Percentiles rank a stretch among this genome's conserved stretches.
phyloP scores from a whole-genome alignment of 2,888 invertebrate genomes.

The Eretmocerus hayati region DNA sequence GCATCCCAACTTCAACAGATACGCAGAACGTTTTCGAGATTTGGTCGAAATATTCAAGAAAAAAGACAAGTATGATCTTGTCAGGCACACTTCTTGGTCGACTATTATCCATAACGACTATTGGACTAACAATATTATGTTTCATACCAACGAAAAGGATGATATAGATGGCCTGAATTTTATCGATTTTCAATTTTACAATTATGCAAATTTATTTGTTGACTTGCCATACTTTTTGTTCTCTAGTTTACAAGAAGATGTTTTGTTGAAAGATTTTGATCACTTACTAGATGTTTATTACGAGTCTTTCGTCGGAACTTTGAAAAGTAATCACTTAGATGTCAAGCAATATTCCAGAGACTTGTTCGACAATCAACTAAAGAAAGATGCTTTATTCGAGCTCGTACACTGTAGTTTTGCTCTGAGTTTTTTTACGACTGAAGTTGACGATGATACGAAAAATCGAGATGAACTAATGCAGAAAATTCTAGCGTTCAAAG shows the following conservation, averaged over 20 bases:
- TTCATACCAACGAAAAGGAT: conserved; percentile 36
- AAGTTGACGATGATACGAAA: not conserved
- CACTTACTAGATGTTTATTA: conserved; percentile 51
- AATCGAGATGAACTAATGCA: not conserved
- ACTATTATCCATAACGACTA: conserved; percentile 54
- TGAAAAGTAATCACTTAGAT: conserved; percentile 45
- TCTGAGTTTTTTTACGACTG: not conserved
- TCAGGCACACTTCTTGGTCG: conserved; percentile 49
- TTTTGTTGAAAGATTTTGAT: conserved; percentile 47
- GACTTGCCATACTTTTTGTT: conserved; percentile 54
- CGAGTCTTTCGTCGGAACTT: conserved; percentile 45
- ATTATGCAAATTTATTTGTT: conserved; percentile 49
- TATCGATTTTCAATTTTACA: conserved; percentile 55
- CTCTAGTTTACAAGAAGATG: conserved; percentile 48
- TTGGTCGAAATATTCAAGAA: too few species aligned
- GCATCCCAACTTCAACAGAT: not conserved
- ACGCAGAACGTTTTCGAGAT: too few species aligned
- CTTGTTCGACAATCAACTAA: conserved; percentile 28
- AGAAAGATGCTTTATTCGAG: conserved; percentile 27
- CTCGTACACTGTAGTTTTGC: conserved; percentile 26
- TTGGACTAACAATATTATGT: conserved; percentile 58
- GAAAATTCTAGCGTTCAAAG: not conserved
- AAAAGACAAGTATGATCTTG: too few species aligned
- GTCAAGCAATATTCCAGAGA: conserved; percentile 28
- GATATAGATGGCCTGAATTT: conserved; percentile 48